A percentile compares a stretch with the other conserved stretches of the same genome.
Evolutionary conservation across 2,888 invertebrate genomes (phyloP).

Genomic region (Podabrus alpinus): DNA sequence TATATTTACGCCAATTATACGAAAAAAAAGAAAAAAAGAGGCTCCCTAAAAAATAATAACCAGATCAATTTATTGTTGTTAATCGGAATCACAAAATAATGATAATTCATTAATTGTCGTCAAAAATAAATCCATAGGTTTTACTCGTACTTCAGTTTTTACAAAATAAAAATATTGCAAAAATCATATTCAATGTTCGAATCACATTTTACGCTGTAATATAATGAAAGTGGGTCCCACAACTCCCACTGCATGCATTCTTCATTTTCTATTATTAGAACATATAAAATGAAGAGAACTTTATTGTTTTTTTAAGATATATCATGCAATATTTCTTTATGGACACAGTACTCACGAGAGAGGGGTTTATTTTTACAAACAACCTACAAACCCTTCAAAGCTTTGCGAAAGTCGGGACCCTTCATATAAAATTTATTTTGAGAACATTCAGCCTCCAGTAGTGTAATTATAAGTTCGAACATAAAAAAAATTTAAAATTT

Average conservation of each 20-base stretch:
- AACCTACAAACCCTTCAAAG: neutral
- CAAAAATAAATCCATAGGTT: too few relatives aligned
- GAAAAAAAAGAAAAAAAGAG: too few relatives aligned
- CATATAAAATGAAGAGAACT: neutral
- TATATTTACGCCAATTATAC: too few relatives aligned
- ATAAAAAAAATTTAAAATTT: too few relatives aligned
- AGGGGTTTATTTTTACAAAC: neutral
- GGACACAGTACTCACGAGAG: neutral
- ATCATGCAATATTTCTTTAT: neutral
- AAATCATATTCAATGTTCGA: neutral
- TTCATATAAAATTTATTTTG: too few relatives aligned
- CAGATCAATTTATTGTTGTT: too few relatives aligned
- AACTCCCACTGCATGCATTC: neutral
- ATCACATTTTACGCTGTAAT: neutral
- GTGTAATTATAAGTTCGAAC: too few relatives aligned
- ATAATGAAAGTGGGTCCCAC: neutral
- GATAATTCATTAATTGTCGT: too few relatives aligned
- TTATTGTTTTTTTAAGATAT: neutral
- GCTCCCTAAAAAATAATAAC: too few relatives aligned
- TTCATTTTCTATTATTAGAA: neutral
- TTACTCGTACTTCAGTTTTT: too few relatives aligned
- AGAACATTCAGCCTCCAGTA: too few relatives aligned
- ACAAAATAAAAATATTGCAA: neutral
- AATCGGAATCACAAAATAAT: too few relatives aligned
- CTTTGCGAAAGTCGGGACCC: neutral